Evolutionary conservation across 2,797 vertebrate species (phyloP).

Genomic region (Amblyopsis hoosieri): DNA sequence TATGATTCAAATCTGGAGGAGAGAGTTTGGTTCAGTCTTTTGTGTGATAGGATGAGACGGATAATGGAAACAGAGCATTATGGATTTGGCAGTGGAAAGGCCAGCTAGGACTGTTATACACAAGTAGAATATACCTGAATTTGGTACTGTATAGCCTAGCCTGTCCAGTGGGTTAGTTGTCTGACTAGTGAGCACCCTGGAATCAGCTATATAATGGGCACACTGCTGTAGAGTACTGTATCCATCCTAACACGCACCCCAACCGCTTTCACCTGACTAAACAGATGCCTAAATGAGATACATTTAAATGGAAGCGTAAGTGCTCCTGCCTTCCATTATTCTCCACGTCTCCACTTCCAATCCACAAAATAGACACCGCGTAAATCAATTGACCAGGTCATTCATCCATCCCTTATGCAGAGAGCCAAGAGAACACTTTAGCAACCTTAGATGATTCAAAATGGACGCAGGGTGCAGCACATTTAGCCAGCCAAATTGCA

Average conservation of each 20-base stretch:
- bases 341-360: neutral
- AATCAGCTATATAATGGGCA: neutral
- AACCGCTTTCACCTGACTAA: neutral
- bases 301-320: neutral
- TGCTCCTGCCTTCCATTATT: neutral
- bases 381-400: neutral
- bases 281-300: neutral
- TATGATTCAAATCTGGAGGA: no score
- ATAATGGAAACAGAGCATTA: neutral
- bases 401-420: neutral
- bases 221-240: no score
- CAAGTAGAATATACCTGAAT: constrained; percentile 6
- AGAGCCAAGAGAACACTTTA: constrained; percentile 15
- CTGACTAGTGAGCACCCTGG: constrained; percentile 32
- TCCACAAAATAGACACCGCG: neutral
- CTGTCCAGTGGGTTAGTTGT: constrained; percentile 8
- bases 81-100: neutral
- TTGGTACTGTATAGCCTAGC: neutral
- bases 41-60: neutral
- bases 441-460: constrained; percentile 17
- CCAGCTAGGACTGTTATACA: no score
- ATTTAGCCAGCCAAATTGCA: constrained; percentile 39
- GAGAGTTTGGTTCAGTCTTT: neutral
- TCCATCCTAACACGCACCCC: neutral
- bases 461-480: neutral